Evolutionary conservation across 2,888 invertebrate genomes (phyloP).

Genomic region (Drosophila merina): DNA sequence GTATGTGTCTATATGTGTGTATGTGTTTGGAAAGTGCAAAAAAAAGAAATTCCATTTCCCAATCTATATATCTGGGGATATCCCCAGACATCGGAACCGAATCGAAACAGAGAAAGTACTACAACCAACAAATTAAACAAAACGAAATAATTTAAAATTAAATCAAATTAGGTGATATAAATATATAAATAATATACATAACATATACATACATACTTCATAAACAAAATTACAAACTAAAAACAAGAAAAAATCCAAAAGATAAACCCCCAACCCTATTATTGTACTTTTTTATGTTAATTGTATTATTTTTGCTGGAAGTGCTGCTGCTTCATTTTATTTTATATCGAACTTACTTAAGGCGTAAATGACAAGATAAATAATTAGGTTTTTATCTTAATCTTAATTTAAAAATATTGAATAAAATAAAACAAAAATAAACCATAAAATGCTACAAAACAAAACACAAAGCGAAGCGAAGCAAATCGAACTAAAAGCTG

Average conservation of each 20-base stretch:
- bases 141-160: constrained; percentile 27
- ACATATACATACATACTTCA: constrained; percentile 37
- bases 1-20: constrained; percentile 25
- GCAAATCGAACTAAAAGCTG: constrained; percentile 53
- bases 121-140: not conserved
- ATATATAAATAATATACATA: constrained; percentile 39
- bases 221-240: constrained; percentile 28
- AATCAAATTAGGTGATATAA: constrained; percentile 47
- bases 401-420: constrained; percentile 67
- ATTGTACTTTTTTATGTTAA: constrained; percentile 73
- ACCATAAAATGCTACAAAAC: constrained; percentile 38
- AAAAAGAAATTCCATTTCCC: constrained; percentile 5
- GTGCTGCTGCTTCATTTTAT: constrained; percentile 67
- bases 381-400: constrained; percentile 75
- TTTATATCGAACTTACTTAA: constrained; percentile 73
- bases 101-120: constrained; percentile 1
- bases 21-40: constrained; percentile 31
- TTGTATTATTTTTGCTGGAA: constrained; percentile 73
- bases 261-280: constrained; percentile 25
- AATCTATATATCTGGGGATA: not conserved
- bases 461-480: constrained; percentile 57
- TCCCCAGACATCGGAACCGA: not conserved
- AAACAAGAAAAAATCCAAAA: constrained; percentile 5
- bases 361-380: constrained; percentile 77
- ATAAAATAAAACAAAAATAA: constrained; percentile 52